Percentiles rank a stretch among this genome's conserved stretches.
Conservation (phyloP, 2,113 vertebrate genomes). For the Carassius carassius region DNA sequence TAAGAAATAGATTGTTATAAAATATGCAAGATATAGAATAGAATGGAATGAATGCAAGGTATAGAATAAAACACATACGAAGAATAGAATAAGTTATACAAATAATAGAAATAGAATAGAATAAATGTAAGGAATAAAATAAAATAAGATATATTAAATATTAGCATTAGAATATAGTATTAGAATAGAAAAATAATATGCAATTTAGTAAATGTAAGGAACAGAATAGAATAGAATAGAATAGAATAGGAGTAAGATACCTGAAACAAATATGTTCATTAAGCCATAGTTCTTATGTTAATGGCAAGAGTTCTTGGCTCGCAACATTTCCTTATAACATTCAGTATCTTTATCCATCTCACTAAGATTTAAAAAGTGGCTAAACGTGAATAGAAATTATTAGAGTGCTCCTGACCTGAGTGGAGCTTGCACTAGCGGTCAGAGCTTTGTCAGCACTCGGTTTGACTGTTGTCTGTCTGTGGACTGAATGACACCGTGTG, state of each 20-base stretch:
- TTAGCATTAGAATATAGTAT: not conserved
- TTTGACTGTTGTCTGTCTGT: conserved; percentile 50
- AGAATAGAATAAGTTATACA: not conserved
- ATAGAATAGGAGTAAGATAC: not conserved
- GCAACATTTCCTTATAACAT: not conserved
- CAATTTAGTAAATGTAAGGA: too few species aligned
- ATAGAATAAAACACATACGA: not conserved
- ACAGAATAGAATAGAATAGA: not conserved
- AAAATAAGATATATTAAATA: not conserved
- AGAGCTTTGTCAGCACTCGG: not conserved
- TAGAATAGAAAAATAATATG: not conserved
- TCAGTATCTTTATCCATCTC: not conserved
- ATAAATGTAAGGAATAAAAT: not conserved
- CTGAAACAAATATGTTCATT: not conserved
- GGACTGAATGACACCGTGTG: conserved; percentile 48
- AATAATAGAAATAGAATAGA: not conserved
- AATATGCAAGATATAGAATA: too few species aligned
- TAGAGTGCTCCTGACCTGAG: not conserved
- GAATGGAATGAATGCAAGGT: not conserved
- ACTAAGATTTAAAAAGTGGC: conserved; percentile 2
- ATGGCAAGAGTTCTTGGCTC: not conserved
- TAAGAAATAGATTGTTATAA: too few species aligned
- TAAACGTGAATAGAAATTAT: not conserved
- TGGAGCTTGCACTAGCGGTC: not conserved
- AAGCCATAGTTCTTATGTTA: not conserved